Evolutionary conservation across 2,888 invertebrate species (phyloP).

Genomic region (Drosophila nr. perissopoda): DNA sequence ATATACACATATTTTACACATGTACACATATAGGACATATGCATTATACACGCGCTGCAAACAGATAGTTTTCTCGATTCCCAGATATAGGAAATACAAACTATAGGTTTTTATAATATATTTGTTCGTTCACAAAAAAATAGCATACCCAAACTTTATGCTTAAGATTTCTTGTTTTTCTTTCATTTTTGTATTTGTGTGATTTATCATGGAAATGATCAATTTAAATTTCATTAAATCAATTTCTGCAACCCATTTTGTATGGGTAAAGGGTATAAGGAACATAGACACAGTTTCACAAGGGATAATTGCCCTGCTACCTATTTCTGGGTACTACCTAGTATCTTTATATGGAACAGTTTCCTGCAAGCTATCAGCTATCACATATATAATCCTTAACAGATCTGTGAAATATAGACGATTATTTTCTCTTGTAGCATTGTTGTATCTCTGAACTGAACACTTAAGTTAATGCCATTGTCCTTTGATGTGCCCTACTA

Average conservation of each 20-base stretch:
- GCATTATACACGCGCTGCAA: conserved; percentile 1
- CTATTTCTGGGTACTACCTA: not conserved
- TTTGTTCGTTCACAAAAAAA: no score
- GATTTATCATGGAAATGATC: not conserved
- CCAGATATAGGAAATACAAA: not conserved
- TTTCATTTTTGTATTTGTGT: not conserved
- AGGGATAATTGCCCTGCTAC: not conserved
- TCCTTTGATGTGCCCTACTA: conserved; percentile 54
- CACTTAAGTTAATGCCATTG: conserved; percentile 47
- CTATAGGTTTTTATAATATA: not conserved
- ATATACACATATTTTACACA: not conserved
- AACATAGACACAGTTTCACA: not conserved
- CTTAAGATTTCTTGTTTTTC: not conserved
- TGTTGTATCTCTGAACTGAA: conserved; percentile 43
- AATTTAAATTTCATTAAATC: not conserved
- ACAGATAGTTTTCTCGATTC: not conserved
- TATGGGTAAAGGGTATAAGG: not conserved
- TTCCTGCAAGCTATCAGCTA: not conserved
- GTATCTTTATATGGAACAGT: not conserved
- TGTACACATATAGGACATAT: not conserved
- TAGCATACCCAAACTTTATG: not conserved
- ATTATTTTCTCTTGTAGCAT: conserved; percentile 33
- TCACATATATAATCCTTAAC: conserved; percentile 1
- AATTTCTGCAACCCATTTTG: not conserved
- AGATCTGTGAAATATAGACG: conserved; percentile 1